Conservation (phyloP, 2,888 invertebrate genomes). For the Philhelius pedissequus region DNA sequence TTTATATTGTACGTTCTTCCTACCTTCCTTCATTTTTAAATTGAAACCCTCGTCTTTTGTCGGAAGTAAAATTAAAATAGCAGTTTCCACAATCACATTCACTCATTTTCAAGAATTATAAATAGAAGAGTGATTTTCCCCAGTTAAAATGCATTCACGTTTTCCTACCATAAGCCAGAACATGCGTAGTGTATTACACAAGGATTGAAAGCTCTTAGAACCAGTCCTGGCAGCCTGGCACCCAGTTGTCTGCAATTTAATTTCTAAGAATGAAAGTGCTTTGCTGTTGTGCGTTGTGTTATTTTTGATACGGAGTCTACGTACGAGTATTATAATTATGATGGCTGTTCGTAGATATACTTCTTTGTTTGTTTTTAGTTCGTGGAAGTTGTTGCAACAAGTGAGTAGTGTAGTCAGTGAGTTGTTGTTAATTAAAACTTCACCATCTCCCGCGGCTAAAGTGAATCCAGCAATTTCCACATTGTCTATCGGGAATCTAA, state of each 20-base stretch:
- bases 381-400: neutral
- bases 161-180: neutral
- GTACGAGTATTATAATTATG: too few relatives aligned
- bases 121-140: neutral
- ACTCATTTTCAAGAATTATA: neutral
- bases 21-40: too few relatives aligned
- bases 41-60: too few relatives aligned
- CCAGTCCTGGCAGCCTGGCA: slow-evolving; percentile 7
- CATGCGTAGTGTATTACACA: neutral
- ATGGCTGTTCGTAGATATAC: neutral
- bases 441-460: neutral
- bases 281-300: neutral
- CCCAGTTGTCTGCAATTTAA: slow-evolving; percentile 7
- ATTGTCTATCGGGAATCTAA: slow-evolving; percentile 1
- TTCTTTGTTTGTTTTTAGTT: neutral
- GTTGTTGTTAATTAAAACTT: neutral
- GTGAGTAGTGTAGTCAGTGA: too few relatives aligned
- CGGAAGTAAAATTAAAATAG: too few relatives aligned
- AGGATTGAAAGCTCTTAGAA: slow-evolving; percentile 16
- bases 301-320: neutral
- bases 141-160: slow-evolving; percentile 30
- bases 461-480: neutral
- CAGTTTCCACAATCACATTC: neutral
- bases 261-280: neutral
- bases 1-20: too few relatives aligned